These are phyloP conservation scores for Lagopus leucura DNA, from an alignment of 2,113 vertebrate species.

Conservation along the genomic window DNA sequence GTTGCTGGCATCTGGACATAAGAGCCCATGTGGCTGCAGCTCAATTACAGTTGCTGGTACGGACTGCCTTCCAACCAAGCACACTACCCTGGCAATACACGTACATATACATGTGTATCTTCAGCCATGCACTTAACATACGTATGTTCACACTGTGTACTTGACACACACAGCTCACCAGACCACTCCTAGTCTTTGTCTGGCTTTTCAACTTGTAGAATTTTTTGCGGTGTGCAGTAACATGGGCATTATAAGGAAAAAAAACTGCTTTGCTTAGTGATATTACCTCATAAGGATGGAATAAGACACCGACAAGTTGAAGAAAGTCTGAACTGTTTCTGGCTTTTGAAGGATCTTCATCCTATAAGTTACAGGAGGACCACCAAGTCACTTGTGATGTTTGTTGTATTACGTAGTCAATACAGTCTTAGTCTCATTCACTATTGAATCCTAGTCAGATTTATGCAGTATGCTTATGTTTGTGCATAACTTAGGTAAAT, in stretches of 20 bases:
- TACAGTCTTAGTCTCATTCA: not conserved
- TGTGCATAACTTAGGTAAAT: not conserved
- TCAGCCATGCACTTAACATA: too few relatives aligned
- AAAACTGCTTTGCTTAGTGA: not conserved
- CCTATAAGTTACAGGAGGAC: not conserved
- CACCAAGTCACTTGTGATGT: not conserved
- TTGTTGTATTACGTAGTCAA: not conserved
- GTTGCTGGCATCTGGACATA: not conserved
- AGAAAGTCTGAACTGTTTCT: not conserved
- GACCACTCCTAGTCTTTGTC: not conserved
- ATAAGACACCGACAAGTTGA: not conserved
- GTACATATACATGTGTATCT: rapidly evolving
- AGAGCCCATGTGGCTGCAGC: rapidly evolving
- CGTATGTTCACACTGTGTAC: rapidly evolving
- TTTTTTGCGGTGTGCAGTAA: not conserved
- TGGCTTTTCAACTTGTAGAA: not conserved
- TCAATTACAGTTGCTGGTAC: not conserved
- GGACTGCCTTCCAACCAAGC: not conserved
- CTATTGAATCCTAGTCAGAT: not conserved
- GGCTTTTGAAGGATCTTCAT: not conserved
- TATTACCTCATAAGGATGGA: not conserved
- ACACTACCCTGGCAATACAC: not conserved
- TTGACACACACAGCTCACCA: not conserved
- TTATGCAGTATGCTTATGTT: not conserved
- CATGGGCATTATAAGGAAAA: not conserved